A percentile compares a stretch with the other conserved stretches of the same genome.
Evolutionary conservation across 1,140 invertebrate species (phyloP).

Genomic region (Bombus vancouverensis): DNA sequence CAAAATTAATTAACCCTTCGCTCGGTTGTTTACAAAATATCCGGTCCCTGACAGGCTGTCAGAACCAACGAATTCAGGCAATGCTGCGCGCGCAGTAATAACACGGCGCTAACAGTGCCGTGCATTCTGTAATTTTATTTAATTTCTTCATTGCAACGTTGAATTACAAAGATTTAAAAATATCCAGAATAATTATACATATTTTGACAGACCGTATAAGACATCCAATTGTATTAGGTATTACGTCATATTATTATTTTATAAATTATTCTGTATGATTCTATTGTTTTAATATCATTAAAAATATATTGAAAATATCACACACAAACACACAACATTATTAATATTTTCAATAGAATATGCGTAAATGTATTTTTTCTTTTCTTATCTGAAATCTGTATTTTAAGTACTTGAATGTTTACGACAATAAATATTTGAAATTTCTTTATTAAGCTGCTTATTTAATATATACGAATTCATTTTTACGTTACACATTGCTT

Average conservation of each 20-base stretch:
- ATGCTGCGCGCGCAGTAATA: slow-evolving; percentile 72
- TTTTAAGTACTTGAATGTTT: not conserved
- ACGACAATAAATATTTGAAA: not conserved
- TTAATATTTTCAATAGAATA: not conserved
- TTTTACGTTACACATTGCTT: not conserved
- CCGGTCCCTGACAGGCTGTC: slow-evolving; percentile 59
- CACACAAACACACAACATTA: not conserved
- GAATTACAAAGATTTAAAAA: not conserved
- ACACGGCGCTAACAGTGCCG: slow-evolving; percentile 47
- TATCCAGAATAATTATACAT: not conserved
- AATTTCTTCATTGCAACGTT: not conserved
- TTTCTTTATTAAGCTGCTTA: not conserved
- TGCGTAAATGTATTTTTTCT: not conserved
- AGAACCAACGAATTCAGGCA: slow-evolving; percentile 38
- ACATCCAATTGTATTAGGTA: not conserved
- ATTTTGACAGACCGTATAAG: not conserved
- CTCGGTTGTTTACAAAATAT: slow-evolving; percentile 73
- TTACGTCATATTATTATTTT: not conserved
- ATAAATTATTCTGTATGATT: not conserved
- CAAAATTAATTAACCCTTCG: slow-evolving; percentile 73
- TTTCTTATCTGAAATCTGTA: not conserved
- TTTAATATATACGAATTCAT: not conserved
- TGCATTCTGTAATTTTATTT: slow-evolving; percentile 15
- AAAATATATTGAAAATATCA: not conserved
- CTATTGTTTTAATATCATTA: not conserved